A percentile compares a stretch with the other conserved stretches of the same genome.
Conservation (phyloP, 1,140 invertebrate species). For the Telenomus remus region DNA sequence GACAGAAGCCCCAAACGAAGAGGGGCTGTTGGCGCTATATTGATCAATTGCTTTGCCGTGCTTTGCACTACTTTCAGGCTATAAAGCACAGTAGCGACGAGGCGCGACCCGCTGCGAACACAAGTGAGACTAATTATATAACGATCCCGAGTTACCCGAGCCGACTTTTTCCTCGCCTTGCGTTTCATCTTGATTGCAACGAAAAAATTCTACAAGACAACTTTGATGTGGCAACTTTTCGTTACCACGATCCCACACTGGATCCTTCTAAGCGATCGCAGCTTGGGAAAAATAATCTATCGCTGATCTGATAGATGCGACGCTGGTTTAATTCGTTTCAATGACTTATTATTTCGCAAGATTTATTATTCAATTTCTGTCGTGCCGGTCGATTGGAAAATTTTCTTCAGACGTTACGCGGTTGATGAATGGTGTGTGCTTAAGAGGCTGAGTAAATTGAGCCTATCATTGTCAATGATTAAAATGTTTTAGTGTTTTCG, state of each 20-base stretch:
- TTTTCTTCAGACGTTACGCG: conserved; percentile 14
- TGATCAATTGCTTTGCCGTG: conserved; percentile 76
- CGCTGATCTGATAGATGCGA: conserved; percentile 19
- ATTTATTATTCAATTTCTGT: conserved; percentile 43
- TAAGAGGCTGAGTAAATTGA: neutral
- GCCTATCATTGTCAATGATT: too few relatives aligned
- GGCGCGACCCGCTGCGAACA: conserved; percentile 64
- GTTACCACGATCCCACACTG: conserved; percentile 9
- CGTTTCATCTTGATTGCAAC: conserved; percentile 16
- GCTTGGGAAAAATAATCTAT: too few relatives aligned
- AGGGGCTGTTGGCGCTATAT: conserved; percentile 74
- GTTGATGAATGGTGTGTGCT: neutral
- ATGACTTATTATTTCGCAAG: conserved; percentile 32
- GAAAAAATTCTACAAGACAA: conserved; percentile 1
- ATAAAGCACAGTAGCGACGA: conserved; percentile 67
- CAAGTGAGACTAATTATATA: conserved; percentile 71
- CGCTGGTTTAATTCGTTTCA: conserved; percentile 34
- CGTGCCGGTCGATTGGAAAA: conserved; percentile 8
- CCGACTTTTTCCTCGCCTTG: conserved; percentile 27
- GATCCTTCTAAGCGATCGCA: too few relatives aligned
- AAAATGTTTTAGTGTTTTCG: too few relatives aligned
- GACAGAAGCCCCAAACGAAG: conserved; percentile 27
- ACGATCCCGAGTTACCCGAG: conserved; percentile 57
- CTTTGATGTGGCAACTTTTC: conserved; percentile 23
- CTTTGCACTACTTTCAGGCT: conserved; percentile 73